Evolutionary conservation across 2,888 invertebrate species (phyloP).

Genomic region (Alitta virens): DNA sequence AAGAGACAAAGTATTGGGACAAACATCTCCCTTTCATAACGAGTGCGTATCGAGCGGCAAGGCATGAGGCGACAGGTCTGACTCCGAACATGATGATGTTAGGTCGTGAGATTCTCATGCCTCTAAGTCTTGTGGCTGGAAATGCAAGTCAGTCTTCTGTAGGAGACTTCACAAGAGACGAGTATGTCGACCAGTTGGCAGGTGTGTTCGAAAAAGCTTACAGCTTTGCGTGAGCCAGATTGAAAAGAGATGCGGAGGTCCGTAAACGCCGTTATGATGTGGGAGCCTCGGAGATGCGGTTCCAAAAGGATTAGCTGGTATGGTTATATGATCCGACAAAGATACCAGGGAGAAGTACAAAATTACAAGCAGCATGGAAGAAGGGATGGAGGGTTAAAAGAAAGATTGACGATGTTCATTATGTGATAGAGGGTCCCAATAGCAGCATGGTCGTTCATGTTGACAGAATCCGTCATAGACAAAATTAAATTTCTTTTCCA

Average conservation of each 20-base stretch:
- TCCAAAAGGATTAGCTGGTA: conserved; percentile 17
- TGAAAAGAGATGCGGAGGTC: conserved; percentile 18
- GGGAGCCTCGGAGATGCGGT: conserved; percentile 16
- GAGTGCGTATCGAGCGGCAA: conserved; percentile 31
- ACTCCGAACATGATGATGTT: conserved; percentile 23
- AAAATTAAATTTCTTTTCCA: too few relatives aligned
- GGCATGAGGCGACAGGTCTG: conserved; percentile 25
- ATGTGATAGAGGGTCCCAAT: conserved; percentile 8
- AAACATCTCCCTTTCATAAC: conserved; percentile 26
- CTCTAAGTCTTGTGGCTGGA: too few relatives aligned
- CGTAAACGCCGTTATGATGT: conserved; percentile 27
- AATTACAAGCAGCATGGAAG: conserved; percentile 1
- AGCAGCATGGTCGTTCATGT: too few relatives aligned
- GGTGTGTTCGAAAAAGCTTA: conserved; percentile 14
- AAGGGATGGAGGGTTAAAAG: conserved; percentile 17
- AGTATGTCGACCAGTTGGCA: neutral
- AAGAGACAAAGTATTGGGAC: conserved; percentile 36
- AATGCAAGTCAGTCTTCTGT: neutral
- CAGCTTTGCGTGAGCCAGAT: conserved; percentile 15
- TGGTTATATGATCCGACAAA: conserved; percentile 21
- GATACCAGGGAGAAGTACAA: conserved; percentile 20
- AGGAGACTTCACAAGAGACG: too few relatives aligned
- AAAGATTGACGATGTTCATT: conserved; percentile 21
- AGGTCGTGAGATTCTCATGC: too few relatives aligned
- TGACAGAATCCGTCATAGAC: too few relatives aligned